Base-by-base conservation (phyloP, 2,113 vertebrate genomes). In the Salvelinus sp. region DNA sequence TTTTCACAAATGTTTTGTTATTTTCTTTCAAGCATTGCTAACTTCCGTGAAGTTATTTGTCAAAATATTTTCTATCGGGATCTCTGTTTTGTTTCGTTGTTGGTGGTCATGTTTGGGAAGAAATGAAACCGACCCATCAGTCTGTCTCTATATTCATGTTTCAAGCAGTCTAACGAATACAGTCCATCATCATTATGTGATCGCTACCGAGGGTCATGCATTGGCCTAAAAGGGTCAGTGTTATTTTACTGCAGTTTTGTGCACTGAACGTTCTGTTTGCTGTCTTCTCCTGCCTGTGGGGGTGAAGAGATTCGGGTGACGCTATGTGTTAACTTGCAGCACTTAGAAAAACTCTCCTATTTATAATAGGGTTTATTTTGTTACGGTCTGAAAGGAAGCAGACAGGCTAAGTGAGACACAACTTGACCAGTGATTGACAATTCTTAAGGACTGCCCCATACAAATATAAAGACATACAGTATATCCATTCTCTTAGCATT, bases 31-130 rank as follows among this genome's bases (percentile, higher is more conserved):
- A 88, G 93, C 92, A 85, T 93, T 90, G 94, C 95, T 97, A 94
- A 98, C 97, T 98, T 98, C 97, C 94, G 94, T 98, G 97, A 98
- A 98, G 97, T 98, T 98, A 94, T 96, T 93, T 91, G 94, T 95
- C 91, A 85, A 76, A 72, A 76, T 91, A 93, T 95, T 95, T 95
- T 94, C 93, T 96, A 96, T 94, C 93, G 91, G 92, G 94, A 94
- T 94, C 60, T 83, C 22, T 74, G 50, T 58, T 71, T n/a, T 28
- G 4, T 79, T 79, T 79, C 79, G 67, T 82, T 27, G 20, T 85
- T 83, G 68, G 27, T 76, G 93, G 5, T 1, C 9, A 20, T 33
- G 57, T 81, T 80, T 80, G 63, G 33, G 44, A 69, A 48, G 27
- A 72, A 62, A 75, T 69, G 87, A 93, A 92, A 93, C 92, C 90